Evolutionary conservation across 2,888 invertebrate species (phyloP).

Genomic region (Prosapia bicincta): DNA sequence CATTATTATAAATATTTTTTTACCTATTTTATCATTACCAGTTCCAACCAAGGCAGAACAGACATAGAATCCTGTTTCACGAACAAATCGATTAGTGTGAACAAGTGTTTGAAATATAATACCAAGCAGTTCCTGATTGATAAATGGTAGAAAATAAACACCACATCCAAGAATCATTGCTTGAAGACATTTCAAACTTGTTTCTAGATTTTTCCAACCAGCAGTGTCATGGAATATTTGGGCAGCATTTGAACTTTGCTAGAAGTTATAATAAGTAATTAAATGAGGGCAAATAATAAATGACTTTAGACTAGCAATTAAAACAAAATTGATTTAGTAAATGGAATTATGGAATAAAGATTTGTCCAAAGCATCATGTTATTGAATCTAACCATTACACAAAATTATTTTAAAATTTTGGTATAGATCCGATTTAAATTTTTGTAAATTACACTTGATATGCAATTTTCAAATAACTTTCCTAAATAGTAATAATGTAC

Average conservation of each 20-base stretch:
- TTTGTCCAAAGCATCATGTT: too few relatives aligned
- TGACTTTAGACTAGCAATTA: too few relatives aligned
- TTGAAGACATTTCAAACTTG: slow-evolving; percentile 53
- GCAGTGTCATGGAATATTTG: slow-evolving; percentile 53
- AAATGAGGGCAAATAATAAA: too few relatives aligned
- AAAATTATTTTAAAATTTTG: too few relatives aligned
- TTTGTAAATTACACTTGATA: too few relatives aligned
- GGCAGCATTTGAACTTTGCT: slow-evolving; percentile 45
- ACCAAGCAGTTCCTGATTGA: slow-evolving; percentile 48
- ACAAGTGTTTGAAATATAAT: slow-evolving; percentile 48
- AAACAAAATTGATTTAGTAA: too few relatives aligned
- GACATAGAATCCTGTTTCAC: slow-evolving; percentile 53
- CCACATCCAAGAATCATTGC: slow-evolving; percentile 50
- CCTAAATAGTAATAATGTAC: too few relatives aligned
- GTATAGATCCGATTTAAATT: too few relatives aligned
- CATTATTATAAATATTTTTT: neutral
- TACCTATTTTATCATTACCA: slow-evolving; percentile 40
- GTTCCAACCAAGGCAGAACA: slow-evolving; percentile 47
- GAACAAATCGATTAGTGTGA: slow-evolving; percentile 53
- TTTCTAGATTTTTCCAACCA: slow-evolving; percentile 53
- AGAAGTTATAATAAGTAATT: too few relatives aligned
- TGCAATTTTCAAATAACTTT: too few relatives aligned
- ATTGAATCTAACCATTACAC: too few relatives aligned
- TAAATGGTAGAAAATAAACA: slow-evolving; percentile 45
- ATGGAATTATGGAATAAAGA: too few relatives aligned